Evolutionary conservation across 2,797 vertebrate genomes (phyloP).

Genomic region (Apogon talboti): DNA sequence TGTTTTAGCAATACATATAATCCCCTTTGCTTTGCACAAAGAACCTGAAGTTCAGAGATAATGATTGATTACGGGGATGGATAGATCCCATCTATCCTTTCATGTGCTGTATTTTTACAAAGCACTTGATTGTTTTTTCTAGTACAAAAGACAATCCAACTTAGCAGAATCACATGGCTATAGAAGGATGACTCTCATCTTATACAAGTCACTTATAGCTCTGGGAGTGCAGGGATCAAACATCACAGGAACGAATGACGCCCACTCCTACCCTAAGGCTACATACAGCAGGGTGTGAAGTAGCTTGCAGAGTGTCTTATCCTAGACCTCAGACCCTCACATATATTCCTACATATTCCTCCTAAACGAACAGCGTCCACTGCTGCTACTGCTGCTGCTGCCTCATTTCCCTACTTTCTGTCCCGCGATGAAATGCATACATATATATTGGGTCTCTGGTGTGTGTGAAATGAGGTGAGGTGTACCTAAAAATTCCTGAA

Average conservation of each 20-base stretch:
- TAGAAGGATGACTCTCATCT: conserved; percentile 42
- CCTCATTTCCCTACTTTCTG: background rate
- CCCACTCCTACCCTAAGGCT: conserved; percentile 47
- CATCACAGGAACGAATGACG: conserved; percentile 37
- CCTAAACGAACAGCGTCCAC: background rate
- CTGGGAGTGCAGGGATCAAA: conserved; percentile 45
- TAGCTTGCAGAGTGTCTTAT: conserved; percentile 27
- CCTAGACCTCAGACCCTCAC: conserved; percentile 15
- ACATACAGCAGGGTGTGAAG: conserved; percentile 36
- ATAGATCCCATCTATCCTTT: conserved; percentile 8
- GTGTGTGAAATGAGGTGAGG: conserved; percentile 17
- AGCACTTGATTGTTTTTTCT: conserved; percentile 24
- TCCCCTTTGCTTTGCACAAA: conserved; percentile 34
- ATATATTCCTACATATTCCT: background rate
- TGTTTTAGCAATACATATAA: conserved; percentile 32
- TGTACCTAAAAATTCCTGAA: conserved; percentile 16
- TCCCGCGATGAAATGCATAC: conserved; percentile 10
- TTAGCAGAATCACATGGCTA: conserved; percentile 14
- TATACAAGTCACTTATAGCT: conserved; percentile 46
- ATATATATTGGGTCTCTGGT: conserved; percentile 9
- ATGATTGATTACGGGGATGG: conserved; percentile 11
- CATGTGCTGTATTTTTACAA: conserved; percentile 10
- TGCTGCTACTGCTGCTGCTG: background rate
- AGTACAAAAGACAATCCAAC: conserved; percentile 24
- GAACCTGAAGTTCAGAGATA: conserved; percentile 21